Evolutionary conservation across 2,113 vertebrate species (phyloP).

Genomic region (Aramus guarauna): DNA sequence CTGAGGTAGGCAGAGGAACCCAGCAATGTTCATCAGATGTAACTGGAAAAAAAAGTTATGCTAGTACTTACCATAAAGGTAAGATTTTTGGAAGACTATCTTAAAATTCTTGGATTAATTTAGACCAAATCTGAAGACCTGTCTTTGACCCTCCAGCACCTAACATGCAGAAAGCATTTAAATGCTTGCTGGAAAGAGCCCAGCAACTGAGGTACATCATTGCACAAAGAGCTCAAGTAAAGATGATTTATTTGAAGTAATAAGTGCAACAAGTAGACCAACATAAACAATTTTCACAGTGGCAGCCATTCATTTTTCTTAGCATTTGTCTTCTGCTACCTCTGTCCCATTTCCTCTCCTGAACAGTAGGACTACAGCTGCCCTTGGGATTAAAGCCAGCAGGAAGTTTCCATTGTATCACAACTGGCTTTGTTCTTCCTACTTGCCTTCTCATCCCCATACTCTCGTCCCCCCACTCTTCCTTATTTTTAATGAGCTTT

Average conservation of each 20-base stretch:
- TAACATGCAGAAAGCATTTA: not conserved
- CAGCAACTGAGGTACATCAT: not conserved
- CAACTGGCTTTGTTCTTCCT: not conserved
- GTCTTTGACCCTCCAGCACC: not conserved
- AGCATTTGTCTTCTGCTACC: not conserved
- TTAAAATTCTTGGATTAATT: not conserved
- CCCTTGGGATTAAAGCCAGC: not conserved
- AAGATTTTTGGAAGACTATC: not conserved
- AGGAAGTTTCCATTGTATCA: not conserved
- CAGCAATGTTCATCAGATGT: not conserved
- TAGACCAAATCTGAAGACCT: not conserved
- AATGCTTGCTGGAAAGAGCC: not conserved
- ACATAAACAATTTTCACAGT: not conserved
- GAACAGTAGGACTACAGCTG: not conserved
- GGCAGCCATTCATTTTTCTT: not conserved
- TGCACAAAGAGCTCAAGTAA: not conserved
- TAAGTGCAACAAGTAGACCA: not conserved
- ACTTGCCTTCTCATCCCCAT: not conserved
- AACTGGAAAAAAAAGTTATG: not conserved
- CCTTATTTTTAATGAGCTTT: not conserved
- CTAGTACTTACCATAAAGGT: not conserved
- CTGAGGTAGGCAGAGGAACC: not conserved
- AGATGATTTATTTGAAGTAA: not conserved
- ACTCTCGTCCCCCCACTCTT: not conserved
- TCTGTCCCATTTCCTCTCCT: not conserved